phyloP scores from a whole-genome alignment of 2,888 invertebrate species.

The Nyleta sp. region DNA sequence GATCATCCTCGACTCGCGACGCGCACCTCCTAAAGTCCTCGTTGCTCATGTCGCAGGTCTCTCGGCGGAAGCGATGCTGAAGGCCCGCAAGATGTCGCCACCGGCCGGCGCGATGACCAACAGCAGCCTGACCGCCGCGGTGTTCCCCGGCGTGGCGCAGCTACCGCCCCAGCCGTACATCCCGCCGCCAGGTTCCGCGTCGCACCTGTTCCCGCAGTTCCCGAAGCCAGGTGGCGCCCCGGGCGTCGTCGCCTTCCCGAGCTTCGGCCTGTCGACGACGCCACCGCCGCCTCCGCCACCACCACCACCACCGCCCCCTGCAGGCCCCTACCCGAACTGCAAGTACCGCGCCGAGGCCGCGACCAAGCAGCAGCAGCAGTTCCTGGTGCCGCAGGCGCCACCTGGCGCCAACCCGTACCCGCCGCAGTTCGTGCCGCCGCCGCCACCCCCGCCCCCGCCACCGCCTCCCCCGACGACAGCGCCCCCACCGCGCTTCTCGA shows the following conservation, averaged over 20 bases:
- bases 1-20: no score
- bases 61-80: constrained; percentile 77
- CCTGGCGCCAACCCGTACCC: constrained; percentile 80
- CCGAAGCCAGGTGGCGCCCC: constrained; percentile 69
- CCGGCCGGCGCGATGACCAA: constrained; percentile 40
- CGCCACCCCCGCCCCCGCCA: constrained; percentile 69
- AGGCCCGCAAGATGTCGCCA: constrained; percentile 74
- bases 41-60: constrained; percentile 71
- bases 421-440: constrained; percentile 76
- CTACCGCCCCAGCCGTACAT: constrained; percentile 80
- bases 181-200: constrained; percentile 78
- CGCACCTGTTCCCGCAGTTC: constrained; percentile 78
- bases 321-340: constrained; percentile 40
- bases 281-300: constrained; percentile 70
- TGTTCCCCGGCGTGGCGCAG: constrained; percentile 68
- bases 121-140: not conserved
- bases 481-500: constrained; percentile 56
- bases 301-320: constrained; percentile 66
- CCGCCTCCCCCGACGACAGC: constrained; percentile 65
- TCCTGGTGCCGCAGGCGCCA: constrained; percentile 78
- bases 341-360: constrained; percentile 40
- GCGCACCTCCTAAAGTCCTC: no score
- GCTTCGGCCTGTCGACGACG: constrained; percentile 69
- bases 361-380: constrained; percentile 68
- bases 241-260: constrained; percentile 67